phyloP scores from a whole-genome alignment of 2,113 vertebrate genomes.

The Piaya cayana region DNA sequence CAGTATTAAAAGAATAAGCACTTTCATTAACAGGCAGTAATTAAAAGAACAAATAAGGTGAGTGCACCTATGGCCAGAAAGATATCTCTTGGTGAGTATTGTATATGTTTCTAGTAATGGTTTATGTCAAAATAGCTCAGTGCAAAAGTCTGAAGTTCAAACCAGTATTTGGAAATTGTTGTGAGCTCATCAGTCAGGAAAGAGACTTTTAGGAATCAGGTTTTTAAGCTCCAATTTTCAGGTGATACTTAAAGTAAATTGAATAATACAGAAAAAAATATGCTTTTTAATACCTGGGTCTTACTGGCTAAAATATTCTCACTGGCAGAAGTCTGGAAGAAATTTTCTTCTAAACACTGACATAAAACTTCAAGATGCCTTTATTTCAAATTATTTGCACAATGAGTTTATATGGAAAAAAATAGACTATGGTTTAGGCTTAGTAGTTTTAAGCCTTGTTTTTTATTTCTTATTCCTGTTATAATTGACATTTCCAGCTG shows the following conservation, averaged over 20 bases:
- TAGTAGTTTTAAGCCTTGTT: neutral
- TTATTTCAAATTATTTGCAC: slow-evolving; percentile 26
- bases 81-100: neutral
- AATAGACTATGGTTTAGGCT: slow-evolving; percentile 30
- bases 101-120: neutral
- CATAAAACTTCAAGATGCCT: slow-evolving; percentile 45
- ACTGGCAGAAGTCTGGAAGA: neutral
- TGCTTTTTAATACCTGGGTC: neutral
- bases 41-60: neutral
- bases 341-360: neutral
- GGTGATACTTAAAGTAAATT: neutral
- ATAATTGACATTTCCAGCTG: slow-evolving; percentile 17
- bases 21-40: neutral
- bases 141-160: neutral
- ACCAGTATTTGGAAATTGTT: neutral
- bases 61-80: neutral
- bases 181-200: neutral
- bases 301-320: neutral
- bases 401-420: slow-evolving; percentile 29
- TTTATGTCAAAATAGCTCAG: neutral
- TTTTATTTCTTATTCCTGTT: slow-evolving; percentile 9
- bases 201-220: neutral
- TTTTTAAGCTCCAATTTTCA: neutral
- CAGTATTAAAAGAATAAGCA: neutral
- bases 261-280: neutral